A percentile compares a stretch with the other conserved stretches of the same genome.
Conservation (phyloP, 2,113 vertebrate genomes). For the Pomatostomus ruficeps region DNA sequence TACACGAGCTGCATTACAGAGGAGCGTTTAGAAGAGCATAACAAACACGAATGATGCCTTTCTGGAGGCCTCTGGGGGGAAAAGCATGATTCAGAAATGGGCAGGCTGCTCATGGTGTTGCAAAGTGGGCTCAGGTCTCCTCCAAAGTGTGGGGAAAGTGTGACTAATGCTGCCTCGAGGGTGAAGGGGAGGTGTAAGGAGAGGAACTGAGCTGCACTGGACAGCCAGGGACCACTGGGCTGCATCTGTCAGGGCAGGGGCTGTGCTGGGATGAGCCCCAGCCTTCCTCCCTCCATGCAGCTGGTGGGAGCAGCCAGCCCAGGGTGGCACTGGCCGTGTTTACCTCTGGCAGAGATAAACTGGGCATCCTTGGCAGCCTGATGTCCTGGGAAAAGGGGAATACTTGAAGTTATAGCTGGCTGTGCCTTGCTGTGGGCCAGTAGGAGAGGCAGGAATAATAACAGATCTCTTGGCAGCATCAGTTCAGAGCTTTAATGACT, state of each 20-base stretch:
- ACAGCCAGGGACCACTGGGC: neutral
- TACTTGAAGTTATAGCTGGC: neutral
- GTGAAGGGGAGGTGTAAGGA: neutral
- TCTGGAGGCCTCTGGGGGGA: neutral
- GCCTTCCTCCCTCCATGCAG: accelerated
- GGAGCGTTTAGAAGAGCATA: neutral
- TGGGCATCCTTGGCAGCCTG: neutral
- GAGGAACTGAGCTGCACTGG: neutral
- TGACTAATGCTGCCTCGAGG: neutral
- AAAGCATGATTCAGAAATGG: neutral
- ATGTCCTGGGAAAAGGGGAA: neutral
- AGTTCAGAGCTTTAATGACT: neutral
- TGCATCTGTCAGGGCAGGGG: neutral
- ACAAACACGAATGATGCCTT: neutral
- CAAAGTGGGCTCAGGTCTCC: neutral
- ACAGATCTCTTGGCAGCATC: neutral
- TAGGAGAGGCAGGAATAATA: neutral
- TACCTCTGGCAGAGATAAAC: neutral
- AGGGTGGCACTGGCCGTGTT: neutral
- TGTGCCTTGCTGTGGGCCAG: neutral
- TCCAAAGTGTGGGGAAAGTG: neutral
- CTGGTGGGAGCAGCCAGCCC: neutral
- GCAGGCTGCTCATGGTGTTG: neutral
- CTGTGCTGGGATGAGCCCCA: neutral
- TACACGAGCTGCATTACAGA: neutral